A percentile compares a stretch with the other conserved stretches of the same genome.
Evolutionary conservation across 1,140 invertebrate genomes (phyloP).

Genomic region (Polypedilum vanderplanki): DNA sequence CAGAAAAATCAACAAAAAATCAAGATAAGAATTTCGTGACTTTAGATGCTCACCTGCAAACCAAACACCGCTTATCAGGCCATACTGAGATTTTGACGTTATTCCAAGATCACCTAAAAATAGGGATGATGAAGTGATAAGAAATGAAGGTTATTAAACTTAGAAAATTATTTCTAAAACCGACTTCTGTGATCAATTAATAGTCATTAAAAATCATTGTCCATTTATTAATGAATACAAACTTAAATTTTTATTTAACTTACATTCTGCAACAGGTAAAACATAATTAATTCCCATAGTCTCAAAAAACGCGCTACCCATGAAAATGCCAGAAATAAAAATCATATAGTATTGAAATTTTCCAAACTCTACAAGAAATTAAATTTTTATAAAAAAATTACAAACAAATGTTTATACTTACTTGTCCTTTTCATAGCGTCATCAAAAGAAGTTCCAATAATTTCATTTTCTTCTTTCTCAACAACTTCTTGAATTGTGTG

Average conservation of each 20-base stretch:
- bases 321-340: constrained; percentile 47
- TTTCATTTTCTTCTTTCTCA: too few species aligned
- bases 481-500: not conserved
- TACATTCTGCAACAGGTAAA: constrained; percentile 57
- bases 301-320: constrained; percentile 52
- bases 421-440: not conserved
- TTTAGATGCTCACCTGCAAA: not conserved
- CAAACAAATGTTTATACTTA: not conserved
- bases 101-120: constrained; percentile 49
- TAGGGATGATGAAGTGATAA: too few species aligned
- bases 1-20: not conserved
- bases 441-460: not conserved
- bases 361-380: constrained; percentile 45
- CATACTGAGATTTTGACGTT: not conserved
- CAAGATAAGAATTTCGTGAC: constrained; percentile 10
- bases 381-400: not conserved
- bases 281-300: constrained; percentile 56
- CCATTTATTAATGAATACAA: too few species aligned
- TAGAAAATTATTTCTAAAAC: too few species aligned
- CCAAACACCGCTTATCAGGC: constrained; percentile 11
- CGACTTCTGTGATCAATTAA: too few species aligned
- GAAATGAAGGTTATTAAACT: too few species aligned
- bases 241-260: too few species aligned
- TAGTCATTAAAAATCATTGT: too few species aligned
- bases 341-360: constrained; percentile 57